These are phyloP conservation scores for Watsonalla binaria DNA, from an alignment of 2,888 invertebrate genomes.

Conservation along the genomic window DNA sequence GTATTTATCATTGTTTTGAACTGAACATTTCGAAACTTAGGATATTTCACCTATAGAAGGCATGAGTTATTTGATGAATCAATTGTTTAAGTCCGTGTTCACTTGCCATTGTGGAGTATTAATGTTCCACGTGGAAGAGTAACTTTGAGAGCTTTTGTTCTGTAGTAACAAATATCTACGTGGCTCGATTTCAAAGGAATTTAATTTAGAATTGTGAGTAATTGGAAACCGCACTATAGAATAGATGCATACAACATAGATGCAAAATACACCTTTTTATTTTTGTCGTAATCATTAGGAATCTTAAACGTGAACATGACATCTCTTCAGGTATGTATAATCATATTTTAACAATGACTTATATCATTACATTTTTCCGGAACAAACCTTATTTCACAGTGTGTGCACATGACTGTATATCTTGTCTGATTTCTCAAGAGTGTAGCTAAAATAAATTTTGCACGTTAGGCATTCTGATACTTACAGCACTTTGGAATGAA, in stretches of 20 bases:
- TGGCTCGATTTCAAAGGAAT: too few relatives aligned
- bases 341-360: constrained; percentile 29
- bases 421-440: constrained; percentile 61
- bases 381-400: constrained; percentile 70
- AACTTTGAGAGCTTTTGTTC: not conserved
- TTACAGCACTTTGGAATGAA: not conserved
- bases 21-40: constrained; percentile 15
- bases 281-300: too few relatives aligned
- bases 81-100: not conserved
- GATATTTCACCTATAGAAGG: constrained; percentile 7
- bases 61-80: not conserved
- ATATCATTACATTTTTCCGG: constrained; percentile 45
- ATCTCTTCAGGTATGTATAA: constrained; percentile 14
- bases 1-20: constrained; percentile 34
- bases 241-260: too few relatives aligned
- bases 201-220: too few relatives aligned
- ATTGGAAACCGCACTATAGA: too few relatives aligned
- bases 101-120: not conserved
- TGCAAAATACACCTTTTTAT: too few relatives aligned
- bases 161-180: too few relatives aligned
- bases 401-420: constrained; percentile 60
- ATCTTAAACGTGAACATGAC: not conserved
- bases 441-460: constrained; percentile 45
- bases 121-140: not conserved
- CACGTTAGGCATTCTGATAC: constrained; percentile 24